These are phyloP conservation scores for Pseudocheirus occidentalis DNA, from an alignment of 2,797 vertebrate genomes.

Conservation along the genomic window DNA sequence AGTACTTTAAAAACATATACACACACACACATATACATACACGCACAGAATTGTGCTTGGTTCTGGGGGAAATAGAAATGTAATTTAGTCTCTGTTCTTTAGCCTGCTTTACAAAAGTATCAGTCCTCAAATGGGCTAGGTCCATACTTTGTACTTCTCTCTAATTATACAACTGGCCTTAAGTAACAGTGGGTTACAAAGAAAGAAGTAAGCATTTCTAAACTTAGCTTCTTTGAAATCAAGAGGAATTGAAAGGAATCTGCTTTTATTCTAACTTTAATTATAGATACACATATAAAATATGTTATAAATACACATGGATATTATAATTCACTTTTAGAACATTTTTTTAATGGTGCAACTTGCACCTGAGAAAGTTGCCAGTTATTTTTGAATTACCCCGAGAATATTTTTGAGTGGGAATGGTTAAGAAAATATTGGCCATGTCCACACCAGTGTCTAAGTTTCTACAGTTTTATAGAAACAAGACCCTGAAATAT, in stretches of 20 bases:
- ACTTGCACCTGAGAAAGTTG: slow-evolving; percentile 36
- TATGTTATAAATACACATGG: neutral
- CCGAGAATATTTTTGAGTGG: slow-evolving; percentile 56
- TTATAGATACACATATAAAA: neutral
- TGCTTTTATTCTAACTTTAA: slow-evolving; percentile 46
- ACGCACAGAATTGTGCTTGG: neutral
- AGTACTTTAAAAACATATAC: neutral
- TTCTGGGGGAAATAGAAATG: neutral
- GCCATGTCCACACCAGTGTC: slow-evolving; percentile 30
- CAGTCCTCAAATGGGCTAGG: slow-evolving; percentile 63
- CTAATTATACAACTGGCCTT: slow-evolving; percentile 74
- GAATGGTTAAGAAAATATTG: slow-evolving; percentile 59
- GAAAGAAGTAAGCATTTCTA: slow-evolving; percentile 62
- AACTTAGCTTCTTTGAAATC: slow-evolving; percentile 63
- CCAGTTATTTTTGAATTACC: slow-evolving; percentile 42
- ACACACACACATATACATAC: too few species aligned
- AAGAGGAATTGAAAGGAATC: slow-evolving; percentile 66
- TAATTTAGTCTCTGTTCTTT: slow-evolving; percentile 24
- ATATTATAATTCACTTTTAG: slow-evolving; percentile 14
- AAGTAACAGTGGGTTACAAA: slow-evolving; percentile 61
- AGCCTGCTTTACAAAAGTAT: slow-evolving; percentile 61
- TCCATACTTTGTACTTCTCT: slow-evolving; percentile 64
- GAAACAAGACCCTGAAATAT: slow-evolving; percentile 64
- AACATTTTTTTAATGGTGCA: slow-evolving; percentile 15
- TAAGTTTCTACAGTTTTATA: slow-evolving; percentile 10